These are phyloP conservation scores for Grus americana DNA, from an alignment of 2,113 vertebrate genomes.

Conservation along the genomic window DNA sequence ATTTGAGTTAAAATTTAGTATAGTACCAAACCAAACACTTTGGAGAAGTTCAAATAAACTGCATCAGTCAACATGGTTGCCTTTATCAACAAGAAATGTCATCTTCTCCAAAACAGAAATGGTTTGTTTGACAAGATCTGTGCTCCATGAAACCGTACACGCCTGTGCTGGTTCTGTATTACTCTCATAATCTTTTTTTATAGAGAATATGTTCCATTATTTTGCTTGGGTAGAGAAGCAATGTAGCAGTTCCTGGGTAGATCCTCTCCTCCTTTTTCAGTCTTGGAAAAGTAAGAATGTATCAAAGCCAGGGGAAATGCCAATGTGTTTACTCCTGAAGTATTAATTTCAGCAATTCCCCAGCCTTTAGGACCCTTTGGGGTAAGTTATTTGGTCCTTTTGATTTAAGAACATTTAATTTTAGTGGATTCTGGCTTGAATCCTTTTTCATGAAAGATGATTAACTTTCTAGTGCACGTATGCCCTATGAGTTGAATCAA, in stretches of 20 bases:
- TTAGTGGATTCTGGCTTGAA: not conserved
- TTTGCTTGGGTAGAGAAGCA: slow-evolving; percentile 27
- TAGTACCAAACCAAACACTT: slow-evolving; percentile 38
- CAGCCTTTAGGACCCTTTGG: not conserved
- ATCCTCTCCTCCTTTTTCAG: not conserved
- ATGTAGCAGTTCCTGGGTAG: not conserved
- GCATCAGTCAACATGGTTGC: not conserved
- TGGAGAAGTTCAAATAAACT: slow-evolving; percentile 40
- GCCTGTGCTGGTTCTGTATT: not conserved
- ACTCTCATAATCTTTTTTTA: not conserved
- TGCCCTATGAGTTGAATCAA: not conserved
- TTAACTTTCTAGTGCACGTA: not conserved
- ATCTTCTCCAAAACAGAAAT: slow-evolving; percentile 33
- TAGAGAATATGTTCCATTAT: slow-evolving; percentile 1
- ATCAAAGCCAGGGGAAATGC: slow-evolving; percentile 44
- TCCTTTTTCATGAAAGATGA: not conserved
- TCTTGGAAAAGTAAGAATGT: slow-evolving; percentile 32
- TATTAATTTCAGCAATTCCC: slow-evolving; percentile 23
- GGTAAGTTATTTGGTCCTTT: not conserved
- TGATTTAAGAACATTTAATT: slow-evolving; percentile 36
- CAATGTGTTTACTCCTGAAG: not conserved
- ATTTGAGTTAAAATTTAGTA: slow-evolving; percentile 15
- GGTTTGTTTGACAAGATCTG: slow-evolving; percentile 40
- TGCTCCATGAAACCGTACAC: not conserved
- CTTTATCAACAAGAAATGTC: slow-evolving; percentile 38